Evolutionary conservation across 2,113 vertebrate species (phyloP).

Genomic region (Marmota flaviventris): DNA sequence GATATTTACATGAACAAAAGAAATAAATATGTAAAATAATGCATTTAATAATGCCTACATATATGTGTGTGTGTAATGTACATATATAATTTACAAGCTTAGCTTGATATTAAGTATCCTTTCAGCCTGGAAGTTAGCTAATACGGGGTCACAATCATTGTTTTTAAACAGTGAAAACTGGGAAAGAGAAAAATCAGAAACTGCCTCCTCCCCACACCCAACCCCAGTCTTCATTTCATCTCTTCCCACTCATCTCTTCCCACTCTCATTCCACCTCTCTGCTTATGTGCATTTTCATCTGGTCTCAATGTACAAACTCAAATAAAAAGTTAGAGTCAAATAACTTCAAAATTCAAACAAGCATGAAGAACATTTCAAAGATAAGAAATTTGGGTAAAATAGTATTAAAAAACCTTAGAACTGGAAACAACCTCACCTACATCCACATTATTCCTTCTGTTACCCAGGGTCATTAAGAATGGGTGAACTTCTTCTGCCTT

Average conservation of each 20-base stretch:
- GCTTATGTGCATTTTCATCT: neutral
- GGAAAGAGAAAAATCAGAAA: neutral
- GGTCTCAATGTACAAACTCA: neutral
- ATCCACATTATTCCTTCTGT: neutral
- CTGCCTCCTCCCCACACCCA: neutral
- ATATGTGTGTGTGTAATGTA: neutral
- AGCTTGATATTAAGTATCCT: neutral
- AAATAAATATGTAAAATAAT: neutral
- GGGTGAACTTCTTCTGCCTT: slow-evolving; percentile 1
- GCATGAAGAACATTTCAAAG: neutral
- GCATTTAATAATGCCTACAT: neutral
- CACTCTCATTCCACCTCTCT: neutral
- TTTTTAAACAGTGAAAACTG: neutral
- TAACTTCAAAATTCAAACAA: slow-evolving; percentile 35
- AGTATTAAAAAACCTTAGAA: neutral
- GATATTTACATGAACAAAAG: neutral
- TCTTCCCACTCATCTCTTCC: neutral
- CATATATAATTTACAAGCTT: neutral
- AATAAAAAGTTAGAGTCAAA: neutral
- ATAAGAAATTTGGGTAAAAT: neutral
- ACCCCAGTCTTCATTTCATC: neutral
- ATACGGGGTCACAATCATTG: neutral
- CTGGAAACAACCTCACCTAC: neutral
- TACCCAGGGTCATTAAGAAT: neutral
- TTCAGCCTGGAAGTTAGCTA: neutral